These are phyloP conservation scores for Drosophila flavopinicola DNA, from an alignment of 2,888 invertebrate species.

Conservation along the genomic window DNA sequence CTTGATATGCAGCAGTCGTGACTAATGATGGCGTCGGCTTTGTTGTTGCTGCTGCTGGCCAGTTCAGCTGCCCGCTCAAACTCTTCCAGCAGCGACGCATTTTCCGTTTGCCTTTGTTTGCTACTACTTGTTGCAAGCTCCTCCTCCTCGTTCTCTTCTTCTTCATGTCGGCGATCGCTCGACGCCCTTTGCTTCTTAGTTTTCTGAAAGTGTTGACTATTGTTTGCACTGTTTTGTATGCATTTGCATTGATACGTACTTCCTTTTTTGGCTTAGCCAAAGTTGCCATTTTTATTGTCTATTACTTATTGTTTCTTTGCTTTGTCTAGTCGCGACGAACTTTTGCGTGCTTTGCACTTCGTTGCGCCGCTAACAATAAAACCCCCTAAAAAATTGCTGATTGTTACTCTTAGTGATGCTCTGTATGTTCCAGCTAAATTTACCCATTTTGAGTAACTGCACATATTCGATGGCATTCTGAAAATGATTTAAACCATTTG, in stretches of 20 bases:
- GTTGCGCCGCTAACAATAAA: constrained; percentile 44
- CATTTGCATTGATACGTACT: constrained; percentile 59
- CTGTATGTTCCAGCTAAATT: not conserved
- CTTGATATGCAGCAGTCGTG: constrained; percentile 75
- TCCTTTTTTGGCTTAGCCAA: constrained; percentile 81
- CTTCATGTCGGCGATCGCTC: constrained; percentile 36
- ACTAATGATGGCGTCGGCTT: constrained; percentile 59
- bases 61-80: constrained; percentile 53
- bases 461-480: not conserved
- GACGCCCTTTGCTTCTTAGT: constrained; percentile 42
- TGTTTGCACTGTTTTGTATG: not conserved
- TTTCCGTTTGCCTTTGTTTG: constrained; percentile 48
- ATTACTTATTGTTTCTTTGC: constrained; percentile 1
- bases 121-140: constrained; percentile 69
- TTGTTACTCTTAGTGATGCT: constrained; percentile 31
- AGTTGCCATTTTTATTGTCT: constrained; percentile 81
- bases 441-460: not conserved
- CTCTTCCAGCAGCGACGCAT: constrained; percentile 58
- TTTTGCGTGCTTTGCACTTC: constrained; percentile 36
- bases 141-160: constrained; percentile 35
- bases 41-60: constrained; percentile 45
- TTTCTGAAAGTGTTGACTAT: constrained; percentile 59
- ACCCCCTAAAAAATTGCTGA: constrained; percentile 37
- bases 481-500: not conserved
- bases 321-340: not conserved